Percentiles rank a stretch among this genome's conserved stretches.
Conservation (phyloP, 53 echinoderm and acorn worm species). For the Mesocentrotus franciscanus region DNA sequence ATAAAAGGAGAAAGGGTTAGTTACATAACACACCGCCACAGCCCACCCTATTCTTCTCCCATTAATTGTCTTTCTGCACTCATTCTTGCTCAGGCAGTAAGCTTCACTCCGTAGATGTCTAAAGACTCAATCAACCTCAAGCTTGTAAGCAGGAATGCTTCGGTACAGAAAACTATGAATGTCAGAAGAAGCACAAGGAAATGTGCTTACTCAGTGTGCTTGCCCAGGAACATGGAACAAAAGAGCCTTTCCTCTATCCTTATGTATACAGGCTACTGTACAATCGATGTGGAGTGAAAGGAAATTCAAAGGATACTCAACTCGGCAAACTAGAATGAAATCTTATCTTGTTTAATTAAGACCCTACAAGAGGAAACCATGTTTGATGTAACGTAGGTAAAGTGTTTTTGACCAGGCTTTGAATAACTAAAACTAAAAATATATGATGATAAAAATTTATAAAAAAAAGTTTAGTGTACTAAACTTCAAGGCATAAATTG, state of each 20-base stretch:
- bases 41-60: slow-evolving; percentile 44
- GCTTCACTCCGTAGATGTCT: neutral
- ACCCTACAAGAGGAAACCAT: slow-evolving; percentile 10
- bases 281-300: slow-evolving; percentile 19
- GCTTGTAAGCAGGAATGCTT: neutral
- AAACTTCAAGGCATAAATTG: neutral
- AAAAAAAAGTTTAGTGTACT: neutral
- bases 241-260: slow-evolving; percentile 1
- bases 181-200: slow-evolving; percentile 42
- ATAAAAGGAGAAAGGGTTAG: slow-evolving; percentile 31
- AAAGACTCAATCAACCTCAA: slow-evolving; percentile 17
- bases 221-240: slow-evolving; percentile 32
- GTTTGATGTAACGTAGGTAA: slow-evolving; percentile 15
- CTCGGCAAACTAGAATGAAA: slow-evolving; percentile 37
- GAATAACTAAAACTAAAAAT: neutral
- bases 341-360: slow-evolving; percentile 63
- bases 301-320: slow-evolving; percentile 62
- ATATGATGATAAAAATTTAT: neutral
- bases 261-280: slow-evolving; percentile 64
- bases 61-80: slow-evolving; percentile 64
- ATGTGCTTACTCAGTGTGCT: slow-evolving; percentile 59
- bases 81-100: slow-evolving; percentile 4
- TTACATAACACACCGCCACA: slow-evolving; percentile 65
- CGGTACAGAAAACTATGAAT: neutral
- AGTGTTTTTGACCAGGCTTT: slow-evolving; percentile 37